A percentile compares a stretch with the other conserved stretches of the same genome.
Evolutionary conservation across 35 echinoderm and acorn worm genomes (phyloP).

Genomic region (Diadema setosum): DNA sequence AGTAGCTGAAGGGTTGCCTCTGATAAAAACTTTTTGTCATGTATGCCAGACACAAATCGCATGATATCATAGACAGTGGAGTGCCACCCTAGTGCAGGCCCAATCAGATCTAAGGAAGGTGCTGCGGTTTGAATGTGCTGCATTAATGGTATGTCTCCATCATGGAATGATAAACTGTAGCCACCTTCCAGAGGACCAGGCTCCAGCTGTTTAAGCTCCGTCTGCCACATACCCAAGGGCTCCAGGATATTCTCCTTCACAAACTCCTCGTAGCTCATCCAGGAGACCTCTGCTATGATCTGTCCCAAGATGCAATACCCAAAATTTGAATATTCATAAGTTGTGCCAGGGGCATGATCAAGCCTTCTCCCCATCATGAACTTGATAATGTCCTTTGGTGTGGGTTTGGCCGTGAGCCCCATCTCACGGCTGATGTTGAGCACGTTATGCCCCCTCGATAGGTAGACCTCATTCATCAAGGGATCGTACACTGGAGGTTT

Average conservation of each 20-base stretch:
- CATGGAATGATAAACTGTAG: background rate
- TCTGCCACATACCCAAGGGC: slow-evolving; percentile 94
- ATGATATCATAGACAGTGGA: slow-evolving; percentile 85
- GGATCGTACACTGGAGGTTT: slow-evolving; percentile 45
- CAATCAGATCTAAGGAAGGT: slow-evolving; percentile 1
- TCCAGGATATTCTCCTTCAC: slow-evolving; percentile 54
- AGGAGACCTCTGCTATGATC: slow-evolving; percentile 57
- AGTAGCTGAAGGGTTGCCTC: background rate
- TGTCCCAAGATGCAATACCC: slow-evolving; percentile 81
- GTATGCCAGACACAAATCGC: slow-evolving; percentile 64
- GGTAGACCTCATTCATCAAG: slow-evolving; percentile 75
- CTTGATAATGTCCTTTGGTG: slow-evolving; percentile 45
- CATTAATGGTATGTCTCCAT: slow-evolving; percentile 19
- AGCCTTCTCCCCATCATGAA: slow-evolving; percentile 64
- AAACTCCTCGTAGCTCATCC: slow-evolving; percentile 52
- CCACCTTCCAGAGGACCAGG: background rate
- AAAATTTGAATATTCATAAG: slow-evolving; percentile 89
- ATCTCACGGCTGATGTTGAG: slow-evolving; percentile 76
- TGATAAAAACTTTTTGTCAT: slow-evolving; percentile 14
- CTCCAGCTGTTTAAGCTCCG: slow-evolving; percentile 17
- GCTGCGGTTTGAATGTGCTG: background rate
- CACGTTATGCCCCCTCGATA: slow-evolving; percentile 74
- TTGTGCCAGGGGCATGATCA: slow-evolving; percentile 57
- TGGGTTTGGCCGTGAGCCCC: slow-evolving; percentile 2
- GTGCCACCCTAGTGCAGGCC: slow-evolving; percentile 81